Evolutionary conservation across 2,888 invertebrate species (phyloP).

Genomic region (Drosophila engyochracea): DNA sequence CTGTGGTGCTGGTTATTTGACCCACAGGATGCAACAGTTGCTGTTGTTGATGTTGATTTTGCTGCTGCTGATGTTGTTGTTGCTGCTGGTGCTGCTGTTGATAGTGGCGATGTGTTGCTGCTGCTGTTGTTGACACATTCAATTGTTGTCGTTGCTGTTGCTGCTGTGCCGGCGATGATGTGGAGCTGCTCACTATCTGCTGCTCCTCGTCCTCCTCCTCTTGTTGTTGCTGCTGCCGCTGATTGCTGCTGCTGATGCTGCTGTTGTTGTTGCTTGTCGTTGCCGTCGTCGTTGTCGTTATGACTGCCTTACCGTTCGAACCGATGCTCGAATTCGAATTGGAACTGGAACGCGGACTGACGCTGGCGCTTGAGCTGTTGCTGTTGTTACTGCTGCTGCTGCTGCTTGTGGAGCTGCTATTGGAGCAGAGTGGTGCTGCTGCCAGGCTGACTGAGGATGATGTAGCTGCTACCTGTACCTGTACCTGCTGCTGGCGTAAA

Average conservation of each 20-base stretch:
- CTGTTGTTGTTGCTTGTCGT: conserved; percentile 1
- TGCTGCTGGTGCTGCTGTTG: conserved; percentile 41
- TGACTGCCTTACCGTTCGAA: conserved; percentile 35
- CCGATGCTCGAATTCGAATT: conserved; percentile 45
- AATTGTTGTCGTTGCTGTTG: conserved; percentile 56
- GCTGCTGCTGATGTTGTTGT: conserved; percentile 33
- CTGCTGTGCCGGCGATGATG: conserved; percentile 58
- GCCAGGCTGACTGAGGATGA: conserved; percentile 69
- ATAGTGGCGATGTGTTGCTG: conserved; percentile 36
- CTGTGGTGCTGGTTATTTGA: conserved; percentile 84
- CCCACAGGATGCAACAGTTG: conserved; percentile 68
- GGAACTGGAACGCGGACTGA: conserved; percentile 50
- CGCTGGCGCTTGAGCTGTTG: conserved; percentile 35
- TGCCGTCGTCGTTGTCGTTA: conserved; percentile 38
- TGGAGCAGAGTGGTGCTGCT: conserved; percentile 43
- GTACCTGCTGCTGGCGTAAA: conserved; percentile 78
- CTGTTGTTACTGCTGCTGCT: conserved; percentile 34
- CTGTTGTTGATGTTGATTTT: conserved; percentile 39
- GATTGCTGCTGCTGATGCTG: conserved; percentile 12
- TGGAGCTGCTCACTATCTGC: conserved; percentile 65
- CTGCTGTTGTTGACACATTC: conserved; percentile 67
- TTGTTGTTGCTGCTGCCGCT: conserved; percentile 37
- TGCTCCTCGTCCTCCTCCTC: conserved; percentile 48
- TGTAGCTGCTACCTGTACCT: conserved; percentile 77
- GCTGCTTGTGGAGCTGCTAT: conserved; percentile 39